phyloP scores from a whole-genome alignment of 37 sponge, comb jelly and placozoan species.

The Eunapius fragilis region DNA sequence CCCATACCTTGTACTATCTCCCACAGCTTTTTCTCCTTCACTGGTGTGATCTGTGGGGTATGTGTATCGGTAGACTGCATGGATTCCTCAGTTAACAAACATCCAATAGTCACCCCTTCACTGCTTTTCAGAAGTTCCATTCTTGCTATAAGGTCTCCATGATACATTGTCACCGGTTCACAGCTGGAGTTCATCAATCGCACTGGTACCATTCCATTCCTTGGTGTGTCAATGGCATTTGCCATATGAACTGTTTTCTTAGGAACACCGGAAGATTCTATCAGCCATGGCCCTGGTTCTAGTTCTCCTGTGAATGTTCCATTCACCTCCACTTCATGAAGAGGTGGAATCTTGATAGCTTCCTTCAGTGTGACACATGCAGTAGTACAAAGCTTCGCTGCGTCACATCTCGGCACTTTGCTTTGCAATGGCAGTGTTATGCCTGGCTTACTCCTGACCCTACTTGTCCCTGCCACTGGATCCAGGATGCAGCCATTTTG shows the following conservation, averaged over 20 bases:
- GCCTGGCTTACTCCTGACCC: not conserved
- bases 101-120: not conserved
- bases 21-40: not conserved
- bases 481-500: not conserved
- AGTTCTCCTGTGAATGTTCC: not conserved
- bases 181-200: not conserved
- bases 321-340: not conserved
- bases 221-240: not conserved
- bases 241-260: not conserved
- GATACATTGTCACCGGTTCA: not conserved
- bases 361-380: not conserved
- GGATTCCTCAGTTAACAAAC: not conserved
- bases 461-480: not conserved
- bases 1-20: not conserved
- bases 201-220: not conserved
- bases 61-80: not conserved
- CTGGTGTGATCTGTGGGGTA: not conserved
- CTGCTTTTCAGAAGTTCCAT: not conserved
- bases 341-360: not conserved
- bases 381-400: not conserved
- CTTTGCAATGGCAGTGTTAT: not conserved
- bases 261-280: not conserved
- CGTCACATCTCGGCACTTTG: not conserved
- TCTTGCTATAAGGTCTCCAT: not conserved
- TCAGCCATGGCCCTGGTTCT: not conserved